These are phyloP conservation scores for Rhinoraja longicauda DNA, from an alignment of 2,797 vertebrate genomes.

Conservation along the genomic window DNA sequence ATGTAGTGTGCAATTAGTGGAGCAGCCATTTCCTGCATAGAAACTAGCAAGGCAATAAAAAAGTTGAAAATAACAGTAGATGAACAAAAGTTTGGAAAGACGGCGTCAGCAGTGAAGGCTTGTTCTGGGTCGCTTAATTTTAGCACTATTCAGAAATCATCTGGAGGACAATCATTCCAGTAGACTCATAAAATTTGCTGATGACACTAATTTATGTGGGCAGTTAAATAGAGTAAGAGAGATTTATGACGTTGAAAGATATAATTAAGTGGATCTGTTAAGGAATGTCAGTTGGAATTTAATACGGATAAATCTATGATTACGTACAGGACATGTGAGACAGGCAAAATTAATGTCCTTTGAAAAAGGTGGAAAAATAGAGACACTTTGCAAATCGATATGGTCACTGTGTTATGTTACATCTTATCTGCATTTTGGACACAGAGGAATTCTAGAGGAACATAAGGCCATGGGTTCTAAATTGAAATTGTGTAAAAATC, in stretches of 20 bases:
- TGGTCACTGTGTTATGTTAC: neutral
- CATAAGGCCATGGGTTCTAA: neutral
- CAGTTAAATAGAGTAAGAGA: constrained; percentile 29
- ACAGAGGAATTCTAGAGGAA: neutral
- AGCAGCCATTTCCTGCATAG: neutral
- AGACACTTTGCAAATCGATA: neutral
- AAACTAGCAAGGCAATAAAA: neutral
- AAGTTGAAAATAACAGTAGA: neutral
- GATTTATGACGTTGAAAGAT: constrained; percentile 31
- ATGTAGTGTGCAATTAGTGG: too few relatives aligned
- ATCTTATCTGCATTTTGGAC: neutral
- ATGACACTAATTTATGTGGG: constrained; percentile 30
- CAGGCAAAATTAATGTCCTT: neutral
- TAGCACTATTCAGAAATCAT: constrained; percentile 6
- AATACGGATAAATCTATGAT: neutral
- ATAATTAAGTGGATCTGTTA: constrained; percentile 35
- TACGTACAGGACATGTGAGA: constrained; percentile 9
- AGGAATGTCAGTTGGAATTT: constrained; percentile 19
- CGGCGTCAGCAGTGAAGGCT: neutral
- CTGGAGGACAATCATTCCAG: neutral
- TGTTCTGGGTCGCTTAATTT: neutral
- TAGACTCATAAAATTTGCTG: constrained; percentile 1
- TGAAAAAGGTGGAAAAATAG: neutral
- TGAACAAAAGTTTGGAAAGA: neutral
- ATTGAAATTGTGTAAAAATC: neutral